phyloP scores from a whole-genome alignment of 2,797 vertebrate genomes.

The Melanotaenia trifasciata region DNA sequence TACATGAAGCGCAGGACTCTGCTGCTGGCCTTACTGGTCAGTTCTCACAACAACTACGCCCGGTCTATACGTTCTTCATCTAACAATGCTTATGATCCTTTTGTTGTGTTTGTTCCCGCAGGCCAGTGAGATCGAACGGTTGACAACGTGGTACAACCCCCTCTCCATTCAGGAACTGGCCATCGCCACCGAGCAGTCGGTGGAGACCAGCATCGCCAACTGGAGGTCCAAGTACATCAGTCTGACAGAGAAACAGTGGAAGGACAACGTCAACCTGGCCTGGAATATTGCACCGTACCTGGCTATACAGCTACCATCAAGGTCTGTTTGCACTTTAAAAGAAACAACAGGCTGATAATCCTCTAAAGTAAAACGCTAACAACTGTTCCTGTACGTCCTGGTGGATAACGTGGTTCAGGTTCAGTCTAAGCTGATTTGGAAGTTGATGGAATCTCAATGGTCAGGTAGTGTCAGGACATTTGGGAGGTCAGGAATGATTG shows the following conservation, averaged over 20 bases:
- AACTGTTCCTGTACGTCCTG: no score
- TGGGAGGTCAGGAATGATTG: no score
- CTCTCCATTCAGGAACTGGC: conserved; percentile 92
- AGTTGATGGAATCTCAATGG: no score
- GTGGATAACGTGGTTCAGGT: no score
- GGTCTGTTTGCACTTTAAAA: conserved; percentile 64
- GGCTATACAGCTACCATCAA: conserved; percentile 92
- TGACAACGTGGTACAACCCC: conserved; percentile 98
- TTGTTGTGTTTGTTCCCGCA: conserved; percentile 49
- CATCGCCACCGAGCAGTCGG: conserved; percentile 89
- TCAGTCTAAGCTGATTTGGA: no score
- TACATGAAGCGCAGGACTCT: conserved; percentile 97
- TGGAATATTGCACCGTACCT: conserved; percentile 96
- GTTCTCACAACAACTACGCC: neutral
- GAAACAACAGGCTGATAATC: no score
- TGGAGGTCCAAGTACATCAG: conserved; percentile 97
- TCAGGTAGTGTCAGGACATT: no score
- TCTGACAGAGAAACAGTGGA: conserved; percentile 97
- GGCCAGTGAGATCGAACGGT: conserved; percentile 96
- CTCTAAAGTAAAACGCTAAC: no score
- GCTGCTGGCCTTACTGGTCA: conserved; percentile 91
- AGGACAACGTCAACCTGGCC: conserved; percentile 96
- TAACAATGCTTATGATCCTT: no score
- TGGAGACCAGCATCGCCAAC: conserved; percentile 95
- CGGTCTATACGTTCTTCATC: neutral